Percentiles rank a stretch among this genome's conserved stretches.
These are phyloP conservation scores for Siniperca obscura DNA, from an alignment of 2,797 vertebrate genomes.

Conservation along the genomic window DNA sequence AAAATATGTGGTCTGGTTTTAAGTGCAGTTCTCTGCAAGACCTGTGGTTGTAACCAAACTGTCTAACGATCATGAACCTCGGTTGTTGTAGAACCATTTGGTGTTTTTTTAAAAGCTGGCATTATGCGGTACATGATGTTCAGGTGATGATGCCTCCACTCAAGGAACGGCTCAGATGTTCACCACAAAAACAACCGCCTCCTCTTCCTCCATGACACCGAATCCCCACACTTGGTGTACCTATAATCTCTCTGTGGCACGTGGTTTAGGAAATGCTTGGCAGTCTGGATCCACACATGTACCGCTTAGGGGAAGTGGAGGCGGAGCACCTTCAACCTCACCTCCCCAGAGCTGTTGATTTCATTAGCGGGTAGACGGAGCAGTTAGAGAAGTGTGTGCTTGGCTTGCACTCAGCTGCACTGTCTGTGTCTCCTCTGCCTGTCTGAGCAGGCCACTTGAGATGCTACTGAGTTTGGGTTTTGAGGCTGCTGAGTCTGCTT, in stretches of 20 bases:
- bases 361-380: constrained; percentile 65
- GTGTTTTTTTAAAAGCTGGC: constrained; percentile 52
- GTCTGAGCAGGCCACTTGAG: constrained; percentile 65
- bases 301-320: constrained; percentile 43
- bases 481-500: constrained; percentile 57
- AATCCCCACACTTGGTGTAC: constrained; percentile 59
- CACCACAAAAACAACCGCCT: constrained; percentile 54
- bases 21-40: constrained; percentile 35
- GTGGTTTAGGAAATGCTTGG: constrained; percentile 69
- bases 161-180: constrained; percentile 40
- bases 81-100: constrained; percentile 42
- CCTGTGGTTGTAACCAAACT: constrained; percentile 61
- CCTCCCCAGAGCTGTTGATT: constrained; percentile 70
- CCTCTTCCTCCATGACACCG: constrained; percentile 47
- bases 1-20: constrained; percentile 57
- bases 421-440: constrained; percentile 63
- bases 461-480: constrained; percentile 59
- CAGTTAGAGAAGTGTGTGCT: constrained; percentile 60
- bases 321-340: constrained; percentile 62
- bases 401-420: constrained; percentile 41
- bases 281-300: constrained; percentile 58
- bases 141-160: constrained; percentile 64
- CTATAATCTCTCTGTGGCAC: constrained; percentile 62
- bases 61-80: constrained; percentile 16
- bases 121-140: constrained; percentile 35